A percentile compares a stretch with the other conserved stretches of the same genome.
These are phyloP conservation scores for Trogon surrucura DNA, from an alignment of 2,113 vertebrate genomes.

Conservation along the genomic window DNA sequence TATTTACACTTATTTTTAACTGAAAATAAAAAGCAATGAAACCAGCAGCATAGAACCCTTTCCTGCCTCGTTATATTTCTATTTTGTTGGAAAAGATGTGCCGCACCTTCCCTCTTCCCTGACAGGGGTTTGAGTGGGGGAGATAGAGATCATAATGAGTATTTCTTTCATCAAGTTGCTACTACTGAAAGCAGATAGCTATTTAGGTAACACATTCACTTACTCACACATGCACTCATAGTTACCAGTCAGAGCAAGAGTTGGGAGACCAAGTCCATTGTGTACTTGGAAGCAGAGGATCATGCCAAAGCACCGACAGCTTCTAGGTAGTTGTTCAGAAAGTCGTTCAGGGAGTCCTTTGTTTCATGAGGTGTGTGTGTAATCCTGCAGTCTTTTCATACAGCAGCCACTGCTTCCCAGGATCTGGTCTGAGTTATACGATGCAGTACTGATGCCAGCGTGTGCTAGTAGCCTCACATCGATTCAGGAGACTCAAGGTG, in stretches of 20 bases:
- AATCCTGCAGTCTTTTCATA: neutral
- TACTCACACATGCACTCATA: neutral
- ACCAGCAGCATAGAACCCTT: neutral
- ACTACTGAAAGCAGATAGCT: neutral
- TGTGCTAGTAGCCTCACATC: neutral
- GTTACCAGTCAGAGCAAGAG: neutral
- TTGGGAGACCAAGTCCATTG: neutral
- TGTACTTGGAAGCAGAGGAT: neutral
- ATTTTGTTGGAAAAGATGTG: neutral
- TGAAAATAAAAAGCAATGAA: neutral
- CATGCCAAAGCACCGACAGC: neutral
- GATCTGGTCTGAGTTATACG: neutral
- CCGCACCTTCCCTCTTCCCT: neutral
- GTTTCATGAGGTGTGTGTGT: neutral
- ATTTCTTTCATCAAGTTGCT: neutral
- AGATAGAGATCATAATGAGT: neutral
- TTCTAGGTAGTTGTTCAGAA: neutral
- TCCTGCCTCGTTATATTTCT: neutral
- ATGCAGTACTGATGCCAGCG: neutral
- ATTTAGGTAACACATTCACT: neutral
- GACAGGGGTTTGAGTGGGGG: neutral
- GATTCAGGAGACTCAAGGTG: neutral
- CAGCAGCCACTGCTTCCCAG: neutral
- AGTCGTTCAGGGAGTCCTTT: neutral
- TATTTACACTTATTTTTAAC: neutral